Conservation (phyloP, 2,113 vertebrate genomes). For the Todiramphus chloris region DNA sequence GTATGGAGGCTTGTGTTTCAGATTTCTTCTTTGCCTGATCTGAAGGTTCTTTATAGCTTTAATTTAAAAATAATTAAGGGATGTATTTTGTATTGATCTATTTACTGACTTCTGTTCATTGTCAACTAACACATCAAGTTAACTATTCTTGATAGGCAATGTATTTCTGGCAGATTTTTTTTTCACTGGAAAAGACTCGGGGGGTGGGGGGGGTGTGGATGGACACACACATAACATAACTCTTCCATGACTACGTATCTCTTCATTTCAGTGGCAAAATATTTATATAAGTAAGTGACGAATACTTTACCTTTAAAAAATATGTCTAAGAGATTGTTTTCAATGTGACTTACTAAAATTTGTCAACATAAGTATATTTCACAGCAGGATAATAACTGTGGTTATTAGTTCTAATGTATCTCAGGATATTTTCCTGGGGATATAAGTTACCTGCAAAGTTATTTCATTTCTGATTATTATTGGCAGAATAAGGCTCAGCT, state of each 20-base stretch:
- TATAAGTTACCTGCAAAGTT: constrained; percentile 14
- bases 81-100: neutral
- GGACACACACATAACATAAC: neutral
- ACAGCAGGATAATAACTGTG: neutral
- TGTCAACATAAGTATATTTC: neutral
- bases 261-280: neutral
- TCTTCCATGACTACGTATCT: neutral
- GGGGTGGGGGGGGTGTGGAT: neutral
- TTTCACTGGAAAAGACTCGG: neutral
- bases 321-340: neutral
- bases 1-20: neutral
- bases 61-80: neutral
- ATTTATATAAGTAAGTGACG: neutral
- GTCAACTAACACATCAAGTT: neutral
- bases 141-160: neutral
- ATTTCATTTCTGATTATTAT: neutral
- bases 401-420: neutral
- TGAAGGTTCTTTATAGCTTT: neutral
- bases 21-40: neutral
- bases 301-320: neutral
- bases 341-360: neutral
- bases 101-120: neutral
- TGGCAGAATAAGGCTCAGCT: neutral
- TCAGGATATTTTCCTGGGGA: neutral
- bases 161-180: neutral